Base-by-base conservation (phyloP, 1,140 invertebrate genomes). In the Apocrypta bakeri region DNA sequence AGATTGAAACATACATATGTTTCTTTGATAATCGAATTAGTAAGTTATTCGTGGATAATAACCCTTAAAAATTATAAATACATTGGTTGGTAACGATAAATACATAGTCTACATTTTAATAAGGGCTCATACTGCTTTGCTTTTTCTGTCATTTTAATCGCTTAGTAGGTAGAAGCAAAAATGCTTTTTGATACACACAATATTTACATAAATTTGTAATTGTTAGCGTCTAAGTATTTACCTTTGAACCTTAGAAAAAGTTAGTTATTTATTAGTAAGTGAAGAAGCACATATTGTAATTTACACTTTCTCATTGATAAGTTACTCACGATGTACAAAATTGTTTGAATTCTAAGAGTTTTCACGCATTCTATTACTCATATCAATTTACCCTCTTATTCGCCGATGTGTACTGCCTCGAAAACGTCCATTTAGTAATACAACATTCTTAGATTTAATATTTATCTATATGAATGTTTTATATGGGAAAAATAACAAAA, bases 401-500 rank as follows among this genome's bases (percentile, higher is more conserved):
- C 48, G 75, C 56, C 66, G 42, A 79, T 79, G 37, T 83, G 14
- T 73, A 66, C 42, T 83, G 37, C 69, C 61, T 83, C 31, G 24
- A 78, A 63, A 64, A 79, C 25, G 31, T 63, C 56, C 56, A 73
- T 77, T 48, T 33, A 66, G 8, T 17, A 71, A 33, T 75, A 63
- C 11, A 77, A 42, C 25, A 75, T 48, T 7, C 9, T 14, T 82
- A 85, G 64, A 84, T 78, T 73, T 80, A 82, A 80, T 81, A 85
- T 85, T 82, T 86, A 85, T 72, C 27, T 84, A 84, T 80, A 48
- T 86, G 84, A 82, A 76, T 86, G 84, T 87, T 88, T 87, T 88
- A 66, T 86, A 86, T 84, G 77, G 83, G 29, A 73, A 83, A 75
- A 72, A 6, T 42, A 68, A 63, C 14, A 64, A 64, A 81, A 66